Evolutionary conservation across 2,797 vertebrate species (phyloP).

Genomic region (Vipera latastei): DNA sequence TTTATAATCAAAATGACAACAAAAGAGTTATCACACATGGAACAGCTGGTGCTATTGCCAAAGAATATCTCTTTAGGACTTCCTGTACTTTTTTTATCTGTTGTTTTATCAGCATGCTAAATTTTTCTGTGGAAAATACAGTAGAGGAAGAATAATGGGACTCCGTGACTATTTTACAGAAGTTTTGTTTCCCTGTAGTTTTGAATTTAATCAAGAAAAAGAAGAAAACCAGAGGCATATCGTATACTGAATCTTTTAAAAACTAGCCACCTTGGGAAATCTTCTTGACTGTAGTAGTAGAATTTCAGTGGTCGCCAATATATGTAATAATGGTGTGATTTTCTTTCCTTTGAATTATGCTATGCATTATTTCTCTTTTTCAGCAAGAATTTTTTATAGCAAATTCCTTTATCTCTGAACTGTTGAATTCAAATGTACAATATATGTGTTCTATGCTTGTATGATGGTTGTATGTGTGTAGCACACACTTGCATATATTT

Average conservation of each 20-base stretch:
- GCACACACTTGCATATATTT: neutral
- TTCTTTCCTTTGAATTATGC: neutral
- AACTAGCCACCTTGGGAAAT: neutral
- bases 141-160: neutral
- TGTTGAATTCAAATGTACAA: neutral
- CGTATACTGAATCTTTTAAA: neutral
- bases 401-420: neutral
- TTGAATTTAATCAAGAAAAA: neutral
- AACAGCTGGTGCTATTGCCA: neutral
- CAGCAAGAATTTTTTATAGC: neutral
- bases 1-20: neutral
- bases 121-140: neutral
- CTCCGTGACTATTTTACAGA: neutral
- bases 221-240: neutral
- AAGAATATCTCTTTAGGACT: neutral
- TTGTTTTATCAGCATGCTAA: neutral
- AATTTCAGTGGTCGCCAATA: neutral
- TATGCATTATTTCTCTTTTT: neutral
- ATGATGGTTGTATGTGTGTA: neutral
- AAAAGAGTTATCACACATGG: neutral
- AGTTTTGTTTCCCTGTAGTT: neutral
- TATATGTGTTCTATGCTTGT: neutral
- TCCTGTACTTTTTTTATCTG: neutral
- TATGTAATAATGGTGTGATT: neutral
- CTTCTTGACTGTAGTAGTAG: neutral